These are phyloP conservation scores for Linnaemya tessellans DNA, from an alignment of 2,888 invertebrate genomes.

Conservation along the genomic window DNA sequence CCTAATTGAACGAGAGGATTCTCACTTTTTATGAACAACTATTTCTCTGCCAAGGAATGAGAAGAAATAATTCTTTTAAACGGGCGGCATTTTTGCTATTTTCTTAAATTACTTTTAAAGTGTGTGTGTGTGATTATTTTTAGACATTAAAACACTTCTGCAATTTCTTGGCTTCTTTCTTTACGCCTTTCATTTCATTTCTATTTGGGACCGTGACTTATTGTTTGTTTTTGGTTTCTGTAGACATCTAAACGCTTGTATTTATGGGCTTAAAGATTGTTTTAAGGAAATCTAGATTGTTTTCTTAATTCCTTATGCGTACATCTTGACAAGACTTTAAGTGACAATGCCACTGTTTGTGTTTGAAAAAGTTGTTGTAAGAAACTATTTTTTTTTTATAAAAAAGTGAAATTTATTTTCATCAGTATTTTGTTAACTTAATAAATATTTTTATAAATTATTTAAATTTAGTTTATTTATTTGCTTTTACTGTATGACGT, in stretches of 20 bases:
- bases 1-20: too few species aligned
- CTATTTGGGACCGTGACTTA: constrained; percentile 36
- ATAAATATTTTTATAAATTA: constrained; percentile 1
- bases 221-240: constrained; percentile 13
- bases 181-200: constrained; percentile 5
- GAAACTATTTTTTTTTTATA: background rate
- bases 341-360: constrained; percentile 19
- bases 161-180: constrained; percentile 22
- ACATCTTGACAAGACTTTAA: constrained; percentile 23
- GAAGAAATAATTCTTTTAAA: constrained; percentile 40
- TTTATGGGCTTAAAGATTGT: constrained; percentile 35
- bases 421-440: constrained; percentile 4
- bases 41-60: background rate
- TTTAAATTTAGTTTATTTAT: constrained; percentile 1
- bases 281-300: constrained; percentile 64
- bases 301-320: constrained; percentile 59
- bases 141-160: constrained; percentile 41
- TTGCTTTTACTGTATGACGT: background rate
- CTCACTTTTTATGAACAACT: background rate
- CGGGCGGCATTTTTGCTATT: background rate
- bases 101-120: constrained; percentile 4
- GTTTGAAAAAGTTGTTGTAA: background rate
- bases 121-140: constrained; percentile 43
- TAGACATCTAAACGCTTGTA: constrained; percentile 22
- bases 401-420: constrained; percentile 49